Base-by-base conservation (phyloP, 2,888 invertebrate species). In the Microchrysa polita region DNA sequence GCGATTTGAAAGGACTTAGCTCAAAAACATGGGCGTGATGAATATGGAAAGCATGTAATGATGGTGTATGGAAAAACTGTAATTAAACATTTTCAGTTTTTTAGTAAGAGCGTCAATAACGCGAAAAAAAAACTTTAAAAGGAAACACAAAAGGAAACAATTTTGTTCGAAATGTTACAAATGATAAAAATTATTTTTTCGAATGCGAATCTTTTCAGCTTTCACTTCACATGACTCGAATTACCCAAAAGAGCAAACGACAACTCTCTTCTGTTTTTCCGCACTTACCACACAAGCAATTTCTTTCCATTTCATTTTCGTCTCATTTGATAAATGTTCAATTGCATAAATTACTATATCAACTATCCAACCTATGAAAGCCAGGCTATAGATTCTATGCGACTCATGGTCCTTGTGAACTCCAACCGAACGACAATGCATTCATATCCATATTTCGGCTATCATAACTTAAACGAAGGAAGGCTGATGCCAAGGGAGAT, bases 311-410 rank as follows among this genome's bases (percentile, higher is more conserved):
- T 52, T 67, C 73, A 55, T 73, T 63, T 44, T 60, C 73, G 22
- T 69, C 67, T 65, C 63, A 65, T 71, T 75, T 75, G 75, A 75
- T 71, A 75, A 75, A 75, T 73, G 75, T 61, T 75, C 72, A 59
- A 74, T 72, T 75, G 75, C 75, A 75, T 75, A 75, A 75, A 75
- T 75, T 75, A 75, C 60, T 23, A n/a, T n/a, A n/a, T 34, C 48
- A 10, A 34, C 27, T 34, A 34, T 5, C n/a, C 65, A 65, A 5
- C 65, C 42, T 22, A 48, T 4, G 34, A 67, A 23, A 27, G 53
- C 53, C 12, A 16, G 34, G 61, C n/a, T 40, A n/a, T n/a, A n/a
- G 12, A 7, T 22, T 34, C n/a, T n/a, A n/a, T n/a, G n/a, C 69
- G 18, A 14, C 40, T 40, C 55, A n/a, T 23, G 16, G 42, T 27